Conservation (phyloP, 2,888 invertebrate genomes). For the Hirtodrosophila duncani region DNA sequence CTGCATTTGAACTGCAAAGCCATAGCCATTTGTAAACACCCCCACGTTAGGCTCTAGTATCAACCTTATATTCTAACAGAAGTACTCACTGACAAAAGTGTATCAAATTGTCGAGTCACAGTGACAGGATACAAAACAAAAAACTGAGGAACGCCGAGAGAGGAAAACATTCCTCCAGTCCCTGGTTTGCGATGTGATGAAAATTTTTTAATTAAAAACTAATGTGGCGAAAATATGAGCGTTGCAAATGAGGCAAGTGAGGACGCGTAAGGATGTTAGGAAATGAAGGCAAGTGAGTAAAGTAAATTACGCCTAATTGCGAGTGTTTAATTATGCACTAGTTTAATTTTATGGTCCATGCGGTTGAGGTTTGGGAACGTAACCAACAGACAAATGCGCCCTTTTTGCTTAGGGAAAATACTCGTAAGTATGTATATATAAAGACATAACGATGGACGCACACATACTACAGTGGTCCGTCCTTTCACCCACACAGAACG, state of each 20-base stretch:
- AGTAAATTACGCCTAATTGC: slow-evolving; percentile 76
- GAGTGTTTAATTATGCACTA: slow-evolving; percentile 76
- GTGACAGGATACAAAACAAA: slow-evolving; percentile 8
- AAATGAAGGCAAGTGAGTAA: slow-evolving; percentile 18
- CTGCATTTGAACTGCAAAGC: too few species aligned
- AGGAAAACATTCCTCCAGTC: too few species aligned
- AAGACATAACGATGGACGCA: slow-evolving; percentile 20
- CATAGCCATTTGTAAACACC: too few species aligned
- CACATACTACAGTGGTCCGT: too few species aligned
- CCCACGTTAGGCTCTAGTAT: too few species aligned
- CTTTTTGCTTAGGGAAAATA: too few species aligned
- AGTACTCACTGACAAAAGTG: too few species aligned
- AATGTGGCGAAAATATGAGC: slow-evolving; percentile 74
- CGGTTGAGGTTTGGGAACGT: slow-evolving; percentile 48
- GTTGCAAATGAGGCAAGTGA: slow-evolving; percentile 16
- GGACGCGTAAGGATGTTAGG: not conserved
- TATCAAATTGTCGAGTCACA: slow-evolving; percentile 29
- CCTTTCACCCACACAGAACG: slow-evolving; percentile 9
- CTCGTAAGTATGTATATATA: slow-evolving; percentile 12
- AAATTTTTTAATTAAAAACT: slow-evolving; percentile 75
- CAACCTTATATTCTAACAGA: too few species aligned
- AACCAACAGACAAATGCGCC: too few species aligned
- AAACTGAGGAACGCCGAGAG: too few species aligned
- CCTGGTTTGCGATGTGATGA: slow-evolving; percentile 46
- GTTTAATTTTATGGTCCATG: slow-evolving; percentile 75